phyloP scores from a whole-genome alignment of 2,113 vertebrate genomes.

The Beaufortia kweichowensis region DNA sequence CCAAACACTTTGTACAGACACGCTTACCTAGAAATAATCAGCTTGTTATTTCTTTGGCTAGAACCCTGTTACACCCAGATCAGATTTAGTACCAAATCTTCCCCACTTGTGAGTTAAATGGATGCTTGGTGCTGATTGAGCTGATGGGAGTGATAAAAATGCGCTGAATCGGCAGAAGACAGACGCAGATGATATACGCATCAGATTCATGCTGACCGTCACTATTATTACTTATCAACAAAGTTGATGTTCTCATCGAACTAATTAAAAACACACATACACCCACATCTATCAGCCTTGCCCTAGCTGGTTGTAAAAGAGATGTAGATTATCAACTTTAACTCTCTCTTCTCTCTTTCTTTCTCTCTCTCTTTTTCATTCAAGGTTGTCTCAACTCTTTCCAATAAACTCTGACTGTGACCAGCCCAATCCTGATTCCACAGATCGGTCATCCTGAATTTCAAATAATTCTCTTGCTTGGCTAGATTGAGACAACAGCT shows the following conservation, averaged over 20 bases:
- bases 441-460: constrained; percentile 60
- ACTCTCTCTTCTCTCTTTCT: constrained; percentile 44
- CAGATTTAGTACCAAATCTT: constrained; percentile 31
- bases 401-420: constrained; percentile 58
- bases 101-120: constrained; percentile 17
- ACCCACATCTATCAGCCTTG: neutral
- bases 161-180: constrained; percentile 7
- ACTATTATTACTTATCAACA: constrained; percentile 11
- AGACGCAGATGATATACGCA: neutral
- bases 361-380: constrained; percentile 22
- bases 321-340: constrained; percentile 42
- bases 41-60: constrained; percentile 46
- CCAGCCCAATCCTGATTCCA: constrained; percentile 63
- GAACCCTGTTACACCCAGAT: constrained; percentile 1
- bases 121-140: constrained; percentile 18
- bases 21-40: constrained; percentile 39
- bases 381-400: neutral
- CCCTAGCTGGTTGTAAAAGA: neutral
- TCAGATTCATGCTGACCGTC: constrained; percentile 2
- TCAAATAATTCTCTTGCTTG: constrained; percentile 57
- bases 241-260: constrained; percentile 8
- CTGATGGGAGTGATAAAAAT: constrained; percentile 26
- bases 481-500: constrained; percentile 38
- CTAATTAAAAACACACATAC: neutral
- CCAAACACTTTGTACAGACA: neutral